Conservation (phyloP, 2,888 invertebrate genomes). For the Eristalinus sepulchralis region DNA sequence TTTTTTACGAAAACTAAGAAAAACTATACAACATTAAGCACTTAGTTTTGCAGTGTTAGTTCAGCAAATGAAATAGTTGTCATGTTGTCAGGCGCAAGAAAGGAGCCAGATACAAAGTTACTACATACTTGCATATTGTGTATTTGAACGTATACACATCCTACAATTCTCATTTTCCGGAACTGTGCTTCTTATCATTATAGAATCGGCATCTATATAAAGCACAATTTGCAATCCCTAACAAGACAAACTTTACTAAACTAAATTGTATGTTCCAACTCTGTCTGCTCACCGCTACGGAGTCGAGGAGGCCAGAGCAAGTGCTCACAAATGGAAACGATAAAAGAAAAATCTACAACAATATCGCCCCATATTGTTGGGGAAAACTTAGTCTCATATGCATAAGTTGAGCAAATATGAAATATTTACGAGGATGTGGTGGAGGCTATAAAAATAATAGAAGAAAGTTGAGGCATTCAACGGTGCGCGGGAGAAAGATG, state of each 20-base stretch:
- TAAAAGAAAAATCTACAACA: slow-evolving; percentile 45
- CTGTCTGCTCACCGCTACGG: not conserved
- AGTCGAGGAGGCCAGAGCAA: not conserved
- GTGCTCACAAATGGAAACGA: slow-evolving; percentile 7
- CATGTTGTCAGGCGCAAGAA: not conserved
- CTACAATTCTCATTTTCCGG: not conserved
- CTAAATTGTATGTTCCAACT: slow-evolving; percentile 32
- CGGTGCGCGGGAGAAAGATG: not conserved
- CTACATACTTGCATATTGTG: not conserved
- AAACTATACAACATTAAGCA: not conserved
- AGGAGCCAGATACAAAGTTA: not conserved
- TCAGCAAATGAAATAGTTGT: not conserved
- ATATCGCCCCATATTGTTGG: slow-evolving; percentile 43
- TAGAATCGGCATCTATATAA: slow-evolving; percentile 17
- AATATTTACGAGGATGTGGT: slow-evolving; percentile 11
- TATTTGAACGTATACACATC: not conserved
- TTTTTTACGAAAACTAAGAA: not conserved
- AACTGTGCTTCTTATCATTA: not conserved
- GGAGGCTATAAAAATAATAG: not conserved
- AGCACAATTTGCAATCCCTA: slow-evolving; percentile 46
- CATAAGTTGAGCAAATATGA: slow-evolving; percentile 52
- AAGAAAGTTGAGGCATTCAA: not conserved
- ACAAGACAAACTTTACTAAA: slow-evolving; percentile 52
- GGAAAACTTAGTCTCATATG: slow-evolving; percentile 42
- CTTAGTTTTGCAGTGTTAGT: not conserved